A percentile compares a stretch with the other conserved stretches of the same genome.
phyloP scores from a whole-genome alignment of 2,797 vertebrate genomes.

The Carapus acus region DNA sequence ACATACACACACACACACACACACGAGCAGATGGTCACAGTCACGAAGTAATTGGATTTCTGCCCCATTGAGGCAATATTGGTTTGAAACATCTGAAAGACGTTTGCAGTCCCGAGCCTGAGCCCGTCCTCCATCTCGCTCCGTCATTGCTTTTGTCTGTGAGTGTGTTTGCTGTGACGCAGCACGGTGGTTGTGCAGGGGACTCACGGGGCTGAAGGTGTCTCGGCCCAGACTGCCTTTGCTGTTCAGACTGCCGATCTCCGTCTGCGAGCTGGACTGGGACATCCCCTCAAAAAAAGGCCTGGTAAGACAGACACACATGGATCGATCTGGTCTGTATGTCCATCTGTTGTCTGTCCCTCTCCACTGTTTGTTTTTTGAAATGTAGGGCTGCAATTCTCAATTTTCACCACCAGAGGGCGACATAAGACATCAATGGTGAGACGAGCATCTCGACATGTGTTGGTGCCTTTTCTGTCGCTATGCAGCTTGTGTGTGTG shows the following conservation, averaged over 20 bases:
- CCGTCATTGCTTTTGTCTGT: too few relatives aligned
- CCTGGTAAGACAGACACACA: conserved; percentile 62
- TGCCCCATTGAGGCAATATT: conserved; percentile 32
- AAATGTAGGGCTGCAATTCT: conserved; percentile 2
- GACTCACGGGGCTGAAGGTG: conserved; percentile 88
- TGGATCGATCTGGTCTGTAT: too few relatives aligned
- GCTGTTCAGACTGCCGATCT: conserved; percentile 97
- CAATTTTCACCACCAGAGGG: conserved; percentile 46
- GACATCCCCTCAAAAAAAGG: conserved; percentile 99
- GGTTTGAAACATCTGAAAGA: conserved; percentile 10
- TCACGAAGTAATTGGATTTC: conserved; percentile 40
- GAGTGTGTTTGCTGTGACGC: neutral
- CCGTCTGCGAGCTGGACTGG: conserved; percentile 98
- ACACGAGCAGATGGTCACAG: conserved; percentile 33
- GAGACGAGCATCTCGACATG: neutral
- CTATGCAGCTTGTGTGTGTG: neutral
- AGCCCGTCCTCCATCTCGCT: conserved; percentile 4
- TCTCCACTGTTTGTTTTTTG: too few relatives aligned
- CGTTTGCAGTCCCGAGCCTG: conserved; percentile 8
- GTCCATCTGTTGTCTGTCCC: too few relatives aligned
- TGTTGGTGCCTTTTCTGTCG: too few relatives aligned
- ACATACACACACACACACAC: conserved; percentile 11
- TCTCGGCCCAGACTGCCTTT: conserved; percentile 91
- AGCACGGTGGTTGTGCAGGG: too few relatives aligned
- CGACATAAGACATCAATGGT: conserved; percentile 7